Conservation (phyloP, 2,888 invertebrate genomes). For the Agrochola macilenta region DNA sequence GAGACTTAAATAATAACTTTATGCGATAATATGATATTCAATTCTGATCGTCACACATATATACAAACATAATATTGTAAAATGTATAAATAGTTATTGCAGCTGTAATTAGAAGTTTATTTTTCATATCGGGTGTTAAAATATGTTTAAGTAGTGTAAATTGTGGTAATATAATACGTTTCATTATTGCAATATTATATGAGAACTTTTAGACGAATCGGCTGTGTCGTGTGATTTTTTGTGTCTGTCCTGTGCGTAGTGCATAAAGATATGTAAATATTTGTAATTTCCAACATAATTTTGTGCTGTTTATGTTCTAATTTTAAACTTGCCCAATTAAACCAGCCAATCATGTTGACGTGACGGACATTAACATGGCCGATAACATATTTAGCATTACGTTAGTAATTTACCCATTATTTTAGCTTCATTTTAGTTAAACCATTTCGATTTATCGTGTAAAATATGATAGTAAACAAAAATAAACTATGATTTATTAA, state of each 20-base stretch:
- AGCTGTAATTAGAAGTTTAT: slow-evolving; percentile 90
- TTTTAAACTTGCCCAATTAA: slow-evolving; percentile 72
- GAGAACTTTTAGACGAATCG: slow-evolving; percentile 87
- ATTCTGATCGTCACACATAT: slow-evolving; percentile 74
- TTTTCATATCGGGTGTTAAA: slow-evolving; percentile 90
- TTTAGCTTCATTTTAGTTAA: slow-evolving; percentile 28
- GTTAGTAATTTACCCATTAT: slow-evolving; percentile 27
- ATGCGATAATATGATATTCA: slow-evolving; percentile 78
- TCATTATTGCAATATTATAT: slow-evolving; percentile 87
- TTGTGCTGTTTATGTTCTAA: slow-evolving; percentile 60
- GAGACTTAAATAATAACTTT: slow-evolving; percentile 80
- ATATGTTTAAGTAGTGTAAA: slow-evolving; percentile 89
- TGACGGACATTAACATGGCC: slow-evolving; percentile 37
- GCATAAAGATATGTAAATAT: slow-evolving; percentile 85
- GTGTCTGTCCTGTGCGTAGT: slow-evolving; percentile 86
- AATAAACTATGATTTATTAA: slow-evolving; percentile 6
- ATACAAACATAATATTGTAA: slow-evolving; percentile 84
- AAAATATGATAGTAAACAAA: slow-evolving; percentile 45
- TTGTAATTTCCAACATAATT: slow-evolving; percentile 60
- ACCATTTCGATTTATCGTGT: slow-evolving; percentile 41
- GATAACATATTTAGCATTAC: slow-evolving; percentile 54
- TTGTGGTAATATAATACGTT: slow-evolving; percentile 82
- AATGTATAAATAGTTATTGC: slow-evolving; percentile 91
- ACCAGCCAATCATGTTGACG: slow-evolving; percentile 60
- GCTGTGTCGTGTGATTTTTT: slow-evolving; percentile 88